A percentile compares a stretch with the other conserved stretches of the same genome.
phyloP scores from a whole-genome alignment of 2,797 vertebrate species.

The Hyperoplus immaculatus region DNA sequence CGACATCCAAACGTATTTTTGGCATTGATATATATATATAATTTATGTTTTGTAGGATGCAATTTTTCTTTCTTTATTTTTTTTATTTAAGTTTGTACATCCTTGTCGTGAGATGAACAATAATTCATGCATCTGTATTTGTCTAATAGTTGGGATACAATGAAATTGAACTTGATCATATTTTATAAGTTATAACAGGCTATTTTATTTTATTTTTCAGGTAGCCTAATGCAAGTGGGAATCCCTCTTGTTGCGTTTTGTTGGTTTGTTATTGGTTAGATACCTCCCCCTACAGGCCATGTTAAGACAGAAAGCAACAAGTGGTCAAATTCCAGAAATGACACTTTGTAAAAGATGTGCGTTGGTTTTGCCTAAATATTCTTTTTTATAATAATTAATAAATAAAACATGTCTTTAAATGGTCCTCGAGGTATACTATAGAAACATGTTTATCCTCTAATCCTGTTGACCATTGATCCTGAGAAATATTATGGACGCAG shows the following conservation, averaged over 20 bases:
- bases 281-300: conserved; percentile 60
- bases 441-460: neutral
- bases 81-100: neutral
- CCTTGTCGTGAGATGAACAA: neutral
- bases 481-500: neutral
- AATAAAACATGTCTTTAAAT: neutral
- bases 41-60: neutral
- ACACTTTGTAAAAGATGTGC: neutral
- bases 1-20: neutral
- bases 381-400: neutral
- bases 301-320: conserved; percentile 38
- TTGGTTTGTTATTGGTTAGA: conserved; percentile 23
- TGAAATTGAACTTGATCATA: neutral
- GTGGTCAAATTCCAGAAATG: neutral
- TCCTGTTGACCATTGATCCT: neutral
- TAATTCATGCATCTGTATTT: neutral
- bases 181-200: neutral
- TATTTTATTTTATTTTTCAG: neutral
- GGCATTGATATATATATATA: neutral
- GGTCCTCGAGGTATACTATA: neutral
- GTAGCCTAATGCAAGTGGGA: neutral
- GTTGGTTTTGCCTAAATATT: neutral
- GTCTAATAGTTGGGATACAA: neutral
- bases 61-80: too few species aligned
- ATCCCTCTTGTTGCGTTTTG: neutral